phyloP scores from a whole-genome alignment of 2,888 invertebrate genomes.

The Apotomis betuletana region DNA sequence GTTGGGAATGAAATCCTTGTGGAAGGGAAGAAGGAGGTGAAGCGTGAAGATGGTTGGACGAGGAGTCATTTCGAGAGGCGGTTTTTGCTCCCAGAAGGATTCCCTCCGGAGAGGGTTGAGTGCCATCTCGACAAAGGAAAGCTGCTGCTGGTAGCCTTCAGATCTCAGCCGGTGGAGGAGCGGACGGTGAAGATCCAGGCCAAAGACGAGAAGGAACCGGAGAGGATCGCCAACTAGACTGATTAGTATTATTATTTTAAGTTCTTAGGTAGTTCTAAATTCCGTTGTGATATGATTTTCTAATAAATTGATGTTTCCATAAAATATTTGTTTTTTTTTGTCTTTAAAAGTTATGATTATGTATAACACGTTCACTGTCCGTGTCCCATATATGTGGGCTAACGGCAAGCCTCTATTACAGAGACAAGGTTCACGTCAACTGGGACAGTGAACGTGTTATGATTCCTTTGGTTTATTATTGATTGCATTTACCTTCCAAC shows the following conservation, averaged over 20 bases:
- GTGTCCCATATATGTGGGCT: too few species aligned
- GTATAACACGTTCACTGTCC: too few species aligned
- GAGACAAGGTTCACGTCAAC: too few species aligned
- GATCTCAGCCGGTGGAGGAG: conserved; percentile 68
- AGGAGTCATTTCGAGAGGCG: conserved; percentile 90
- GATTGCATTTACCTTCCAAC: too few species aligned
- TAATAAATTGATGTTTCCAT: neutral
- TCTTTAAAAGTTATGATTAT: too few species aligned
- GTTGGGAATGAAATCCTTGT: conserved; percentile 87
- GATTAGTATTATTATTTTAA: conserved; percentile 7
- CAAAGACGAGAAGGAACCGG: conserved; percentile 20
- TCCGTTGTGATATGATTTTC: conserved; percentile 20
- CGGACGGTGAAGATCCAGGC: conserved; percentile 62
- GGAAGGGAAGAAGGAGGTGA: conserved; percentile 92
- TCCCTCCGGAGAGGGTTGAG: conserved; percentile 88
- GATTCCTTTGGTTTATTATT: too few species aligned
- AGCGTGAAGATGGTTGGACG: conserved; percentile 89
- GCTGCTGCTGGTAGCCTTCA: conserved; percentile 86
- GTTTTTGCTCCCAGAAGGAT: conserved; percentile 89
- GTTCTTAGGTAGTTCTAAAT: conserved; percentile 6
- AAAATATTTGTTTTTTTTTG: neutral
- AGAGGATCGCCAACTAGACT: conserved; percentile 13
- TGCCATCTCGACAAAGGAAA: conserved; percentile 91
- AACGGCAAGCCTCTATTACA: too few species aligned
- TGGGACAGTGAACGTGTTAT: too few species aligned